phyloP scores from a whole-genome alignment of 2,113 vertebrate species.

The Steatornis caripensis region DNA sequence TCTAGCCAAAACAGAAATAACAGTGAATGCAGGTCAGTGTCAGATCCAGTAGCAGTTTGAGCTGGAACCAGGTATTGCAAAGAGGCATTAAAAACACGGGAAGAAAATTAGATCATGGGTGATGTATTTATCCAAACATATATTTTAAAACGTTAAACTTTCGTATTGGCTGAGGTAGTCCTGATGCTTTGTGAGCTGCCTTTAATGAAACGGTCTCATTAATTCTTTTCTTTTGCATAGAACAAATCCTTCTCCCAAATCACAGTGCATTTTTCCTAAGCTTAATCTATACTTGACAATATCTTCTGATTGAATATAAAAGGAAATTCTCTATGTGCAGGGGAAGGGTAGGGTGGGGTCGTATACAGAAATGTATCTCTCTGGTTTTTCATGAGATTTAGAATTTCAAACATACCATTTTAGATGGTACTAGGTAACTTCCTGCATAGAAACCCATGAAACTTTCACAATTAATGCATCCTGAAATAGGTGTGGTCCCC shows the following conservation, averaged over 20 bases:
- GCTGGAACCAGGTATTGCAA: not conserved
- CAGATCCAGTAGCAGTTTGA: not conserved
- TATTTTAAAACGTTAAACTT: not conserved
- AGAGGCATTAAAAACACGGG: not conserved
- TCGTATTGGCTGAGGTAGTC: not conserved
- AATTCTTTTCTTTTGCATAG: not conserved
- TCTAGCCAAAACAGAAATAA: not conserved
- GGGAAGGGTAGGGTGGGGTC: not conserved
- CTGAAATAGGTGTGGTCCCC: conserved; percentile 39
- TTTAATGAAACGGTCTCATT: not conserved
- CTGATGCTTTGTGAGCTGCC: not conserved
- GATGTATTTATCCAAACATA: not conserved
- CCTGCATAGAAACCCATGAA: not conserved
- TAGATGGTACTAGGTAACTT: conserved; percentile 32
- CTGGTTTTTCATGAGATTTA: not conserved
- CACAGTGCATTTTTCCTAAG: not conserved
- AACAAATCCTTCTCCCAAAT: not conserved
- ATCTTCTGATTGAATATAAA: not conserved
- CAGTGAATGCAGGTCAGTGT: not conserved
- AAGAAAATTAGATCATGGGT: not conserved
- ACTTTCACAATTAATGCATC: not conserved
- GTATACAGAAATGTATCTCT: not conserved
- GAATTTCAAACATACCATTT: not conserved
- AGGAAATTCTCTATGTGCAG: not conserved
- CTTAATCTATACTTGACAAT: not conserved